phyloP scores from a whole-genome alignment of 2,113 vertebrate species.

The Aegithalos caudatus region DNA sequence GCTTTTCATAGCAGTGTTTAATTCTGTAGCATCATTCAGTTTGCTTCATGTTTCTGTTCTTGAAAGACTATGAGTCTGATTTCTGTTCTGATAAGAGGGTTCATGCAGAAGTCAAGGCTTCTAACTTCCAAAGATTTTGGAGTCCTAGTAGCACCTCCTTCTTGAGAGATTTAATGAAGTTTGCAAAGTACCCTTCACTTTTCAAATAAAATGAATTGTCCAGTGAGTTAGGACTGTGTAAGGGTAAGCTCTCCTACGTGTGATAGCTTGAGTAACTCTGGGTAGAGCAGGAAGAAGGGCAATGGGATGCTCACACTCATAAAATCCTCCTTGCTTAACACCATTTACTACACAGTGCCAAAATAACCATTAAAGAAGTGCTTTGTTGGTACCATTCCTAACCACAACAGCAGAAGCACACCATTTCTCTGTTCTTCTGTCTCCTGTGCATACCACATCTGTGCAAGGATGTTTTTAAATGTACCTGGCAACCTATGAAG shows the following conservation, averaged over 20 bases:
- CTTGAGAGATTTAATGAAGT: not conserved
- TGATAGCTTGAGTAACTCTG: not conserved
- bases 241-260: not conserved
- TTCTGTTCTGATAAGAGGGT: not conserved
- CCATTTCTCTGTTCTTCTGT: not conserved
- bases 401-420: fast-evolving
- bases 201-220: not conserved
- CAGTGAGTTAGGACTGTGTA: not conserved
- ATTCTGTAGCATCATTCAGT: slow-evolving; percentile 48
- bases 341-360: not conserved
- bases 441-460: not conserved
- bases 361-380: not conserved
- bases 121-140: not conserved
- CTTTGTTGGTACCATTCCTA: fast-evolving
- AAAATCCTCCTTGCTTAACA: not conserved
- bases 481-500: not conserved
- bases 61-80: slow-evolving; percentile 58
- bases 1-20: slow-evolving; percentile 34
- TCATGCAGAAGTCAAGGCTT: not conserved
- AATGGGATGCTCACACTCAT: not conserved
- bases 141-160: not conserved
- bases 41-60: slow-evolving; percentile 57
- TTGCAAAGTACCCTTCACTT: not conserved
- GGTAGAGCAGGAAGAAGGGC: not conserved
- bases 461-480: not conserved